Base-by-base conservation (phyloP, 2,888 invertebrate genomes). In the Heliconius hortense region DNA sequence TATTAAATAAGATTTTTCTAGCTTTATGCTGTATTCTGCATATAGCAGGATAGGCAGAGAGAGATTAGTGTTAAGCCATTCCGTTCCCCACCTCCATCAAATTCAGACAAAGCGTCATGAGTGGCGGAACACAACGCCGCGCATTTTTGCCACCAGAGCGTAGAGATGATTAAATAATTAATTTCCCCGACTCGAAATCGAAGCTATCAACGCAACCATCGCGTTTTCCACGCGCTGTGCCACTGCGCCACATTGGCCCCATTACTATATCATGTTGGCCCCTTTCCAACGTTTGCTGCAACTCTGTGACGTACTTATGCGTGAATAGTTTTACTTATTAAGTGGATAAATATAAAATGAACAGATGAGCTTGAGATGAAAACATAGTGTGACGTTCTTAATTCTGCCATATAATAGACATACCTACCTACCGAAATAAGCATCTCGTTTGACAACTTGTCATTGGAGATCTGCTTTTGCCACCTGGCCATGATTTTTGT, bases 251-350 rank as follows among this genome's bases (percentile, higher is more conserved):
- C 21, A 48, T 18, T 48, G 18, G 18, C 43, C 18, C 18, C 18
- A 5, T 5, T 48, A 48, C 1, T 48, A 48, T 18, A 48, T 48
- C 48, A 21, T 7, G 2, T 71, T 71, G 60, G 71, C 71, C n/a
- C 39, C 10, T 15, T 24, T 60, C 71, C 71, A 71, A 71, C 18
- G 28, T 24, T 71, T 18, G 26, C 53, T 71, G 39, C 59, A 71
- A 21, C 13, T 21, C 56, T 13, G 70, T 70, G 39, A 68, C 43
- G 48, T 64, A 63, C 8, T 15, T n/a, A 53, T 31, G 11, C 59
- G 24, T 31, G 5, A 60, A 35, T 70, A 4, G 24, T 48, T 71
- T 11, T 60, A 71, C 39, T 15, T 60, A 4, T 21, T 59, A 39
- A 59, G 39, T 62, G 39, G 39, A 31, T 31, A 48, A 28, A 31